A percentile compares a stretch with the other conserved stretches of the same genome.
phyloP scores from a whole-genome alignment of 2,113 vertebrate species.

The Siphamia tubifer region DNA sequence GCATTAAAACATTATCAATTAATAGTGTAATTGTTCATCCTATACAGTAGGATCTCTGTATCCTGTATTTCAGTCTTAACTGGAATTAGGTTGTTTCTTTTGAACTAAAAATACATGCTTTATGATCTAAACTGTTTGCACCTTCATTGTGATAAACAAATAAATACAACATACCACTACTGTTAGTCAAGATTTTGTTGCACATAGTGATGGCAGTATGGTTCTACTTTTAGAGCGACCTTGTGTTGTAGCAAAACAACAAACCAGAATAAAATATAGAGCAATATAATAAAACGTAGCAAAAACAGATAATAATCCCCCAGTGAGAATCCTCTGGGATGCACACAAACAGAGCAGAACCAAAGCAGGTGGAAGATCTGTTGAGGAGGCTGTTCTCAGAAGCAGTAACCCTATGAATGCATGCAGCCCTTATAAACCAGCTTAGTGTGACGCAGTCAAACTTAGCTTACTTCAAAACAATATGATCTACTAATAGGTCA shows the following conservation, averaged over 20 bases:
- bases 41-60: too few relatives aligned
- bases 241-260: neutral
- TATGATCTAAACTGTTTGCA: too few relatives aligned
- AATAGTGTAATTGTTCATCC: too few relatives aligned
- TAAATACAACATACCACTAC: too few relatives aligned
- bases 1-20: too few relatives aligned
- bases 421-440: neutral
- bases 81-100: too few relatives aligned
- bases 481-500: slow-evolving; percentile 9
- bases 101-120: too few relatives aligned
- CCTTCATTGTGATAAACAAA: too few relatives aligned
- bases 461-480: slow-evolving; percentile 9
- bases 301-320: neutral
- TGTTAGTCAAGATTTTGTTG: neutral
- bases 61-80: too few relatives aligned
- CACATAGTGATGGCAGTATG: neutral
- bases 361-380: neutral
- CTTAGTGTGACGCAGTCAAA: neutral
- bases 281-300: neutral
- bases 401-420: neutral
- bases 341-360: slow-evolving; percentile 6
- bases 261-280: neutral
- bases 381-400: neutral
- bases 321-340: neutral
- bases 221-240: neutral